These are phyloP conservation scores for Acholoe squamosa DNA, from an alignment of 2,888 invertebrate species.

Conservation along the genomic window DNA sequence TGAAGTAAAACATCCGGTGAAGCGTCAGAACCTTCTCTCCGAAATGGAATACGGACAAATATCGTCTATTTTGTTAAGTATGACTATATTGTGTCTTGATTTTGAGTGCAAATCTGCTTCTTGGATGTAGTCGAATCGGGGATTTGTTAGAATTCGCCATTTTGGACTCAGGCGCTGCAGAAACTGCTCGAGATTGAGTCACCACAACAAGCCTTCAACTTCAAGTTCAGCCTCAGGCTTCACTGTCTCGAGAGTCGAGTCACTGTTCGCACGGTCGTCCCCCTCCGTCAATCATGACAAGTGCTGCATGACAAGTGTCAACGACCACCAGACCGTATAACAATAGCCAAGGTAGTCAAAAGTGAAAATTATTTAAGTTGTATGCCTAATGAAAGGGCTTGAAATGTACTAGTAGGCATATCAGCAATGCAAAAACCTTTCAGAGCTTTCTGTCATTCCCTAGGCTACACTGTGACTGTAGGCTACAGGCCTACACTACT, in stretches of 20 bases:
- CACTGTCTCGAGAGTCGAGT: not conserved
- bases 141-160: not conserved
- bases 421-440: too few relatives aligned
- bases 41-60: not conserved
- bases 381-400: too few relatives aligned
- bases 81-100: not conserved
- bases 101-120: not conserved
- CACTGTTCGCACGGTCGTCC: too few relatives aligned
- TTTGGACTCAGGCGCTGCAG: not conserved
- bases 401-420: too few relatives aligned
- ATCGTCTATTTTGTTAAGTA: not conserved
- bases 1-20: constrained; percentile 33
- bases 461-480: too few relatives aligned
- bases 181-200: not conserved
- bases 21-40: constrained; percentile 3
- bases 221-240: not conserved
- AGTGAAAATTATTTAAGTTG: too few relatives aligned
- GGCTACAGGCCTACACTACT: too few relatives aligned
- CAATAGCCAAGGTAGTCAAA: not conserved
- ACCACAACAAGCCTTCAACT: too few relatives aligned
- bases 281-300: too few relatives aligned
- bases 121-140: not conserved
- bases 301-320: too few relatives aligned
- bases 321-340: not conserved
- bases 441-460: too few relatives aligned